These are phyloP conservation scores for Steinernema feltiae DNA, from an alignment of 1,140 invertebrate species.

Conservation along the genomic window DNA sequence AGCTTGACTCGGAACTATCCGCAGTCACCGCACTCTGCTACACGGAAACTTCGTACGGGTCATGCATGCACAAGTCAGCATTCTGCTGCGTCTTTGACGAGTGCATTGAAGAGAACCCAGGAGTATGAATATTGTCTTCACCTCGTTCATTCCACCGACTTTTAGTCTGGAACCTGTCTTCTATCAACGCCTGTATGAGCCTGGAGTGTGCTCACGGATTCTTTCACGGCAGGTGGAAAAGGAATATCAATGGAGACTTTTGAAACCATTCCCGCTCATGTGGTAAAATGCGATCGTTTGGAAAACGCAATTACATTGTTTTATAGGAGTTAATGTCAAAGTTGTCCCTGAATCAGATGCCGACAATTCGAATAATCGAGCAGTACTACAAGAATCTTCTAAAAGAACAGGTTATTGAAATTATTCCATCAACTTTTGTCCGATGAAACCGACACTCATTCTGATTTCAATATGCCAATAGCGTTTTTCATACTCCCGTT, in stretches of 20 bases:
- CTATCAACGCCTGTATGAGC: constrained; percentile 80
- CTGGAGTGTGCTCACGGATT: constrained; percentile 74
- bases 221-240: constrained; percentile 78
- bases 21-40: constrained; percentile 68
- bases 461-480: background rate
- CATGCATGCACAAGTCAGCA: constrained; percentile 70
- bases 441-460: no score
- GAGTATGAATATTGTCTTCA: constrained; percentile 64
- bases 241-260: constrained; percentile 69
- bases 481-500: background rate
- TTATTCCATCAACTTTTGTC: no score
- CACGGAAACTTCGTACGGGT: constrained; percentile 57
- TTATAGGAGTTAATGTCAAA: constrained; percentile 45
- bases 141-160: constrained; percentile 20
- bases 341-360: constrained; percentile 74
- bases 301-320: constrained; percentile 14
- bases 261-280: constrained; percentile 43
- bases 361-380: constrained; percentile 75
- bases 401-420: constrained; percentile 65
- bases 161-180: constrained; percentile 72
- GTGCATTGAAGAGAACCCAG: constrained; percentile 36
- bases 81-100: constrained; percentile 61
- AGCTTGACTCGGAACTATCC: constrained; percentile 77
- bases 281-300: constrained; percentile 24
- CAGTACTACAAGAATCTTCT: constrained; percentile 77